phyloP scores from a whole-genome alignment of 2,113 vertebrate species.

The Paratilapia polleni region DNA sequence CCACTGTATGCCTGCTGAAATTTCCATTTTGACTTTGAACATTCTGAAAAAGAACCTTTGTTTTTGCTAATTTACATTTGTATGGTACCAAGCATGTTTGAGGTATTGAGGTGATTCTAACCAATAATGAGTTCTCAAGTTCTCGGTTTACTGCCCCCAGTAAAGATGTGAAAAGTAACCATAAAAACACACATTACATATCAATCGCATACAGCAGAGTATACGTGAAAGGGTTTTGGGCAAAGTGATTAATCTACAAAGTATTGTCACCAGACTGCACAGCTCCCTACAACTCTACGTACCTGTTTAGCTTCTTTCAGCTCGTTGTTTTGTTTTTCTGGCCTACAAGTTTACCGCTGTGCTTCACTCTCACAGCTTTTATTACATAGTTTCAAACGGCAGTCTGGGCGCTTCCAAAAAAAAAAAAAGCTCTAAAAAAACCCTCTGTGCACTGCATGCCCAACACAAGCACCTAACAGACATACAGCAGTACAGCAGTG shows the following conservation, averaged over 20 bases:
- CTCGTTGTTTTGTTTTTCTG: background rate
- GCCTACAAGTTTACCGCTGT: background rate
- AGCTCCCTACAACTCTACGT: background rate
- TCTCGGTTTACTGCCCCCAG: background rate
- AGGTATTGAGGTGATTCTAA: background rate
- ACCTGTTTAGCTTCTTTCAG: background rate
- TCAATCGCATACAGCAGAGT: background rate
- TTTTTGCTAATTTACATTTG: constrained; percentile 37
- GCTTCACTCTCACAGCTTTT: background rate
- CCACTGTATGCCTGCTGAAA: constrained; percentile 25
- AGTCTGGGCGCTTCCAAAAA: background rate
- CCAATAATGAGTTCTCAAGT: background rate
- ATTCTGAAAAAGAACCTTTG: constrained; percentile 28
- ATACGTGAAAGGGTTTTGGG: background rate
- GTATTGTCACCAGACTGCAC: background rate
- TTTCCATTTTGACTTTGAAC: constrained; percentile 55
- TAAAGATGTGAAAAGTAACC: background rate
- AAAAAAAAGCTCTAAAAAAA: background rate
- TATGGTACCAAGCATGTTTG: background rate
- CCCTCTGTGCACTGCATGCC: no score
- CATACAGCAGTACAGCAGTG: background rate
- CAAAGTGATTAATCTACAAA: background rate
- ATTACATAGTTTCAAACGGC: background rate
- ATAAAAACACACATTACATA: background rate
- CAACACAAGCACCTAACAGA: background rate